A percentile compares a stretch with the other conserved stretches of the same genome.
Evolutionary conservation across 2,888 invertebrate genomes (phyloP).

Genomic region (Listrodromus nycthemerus): DNA sequence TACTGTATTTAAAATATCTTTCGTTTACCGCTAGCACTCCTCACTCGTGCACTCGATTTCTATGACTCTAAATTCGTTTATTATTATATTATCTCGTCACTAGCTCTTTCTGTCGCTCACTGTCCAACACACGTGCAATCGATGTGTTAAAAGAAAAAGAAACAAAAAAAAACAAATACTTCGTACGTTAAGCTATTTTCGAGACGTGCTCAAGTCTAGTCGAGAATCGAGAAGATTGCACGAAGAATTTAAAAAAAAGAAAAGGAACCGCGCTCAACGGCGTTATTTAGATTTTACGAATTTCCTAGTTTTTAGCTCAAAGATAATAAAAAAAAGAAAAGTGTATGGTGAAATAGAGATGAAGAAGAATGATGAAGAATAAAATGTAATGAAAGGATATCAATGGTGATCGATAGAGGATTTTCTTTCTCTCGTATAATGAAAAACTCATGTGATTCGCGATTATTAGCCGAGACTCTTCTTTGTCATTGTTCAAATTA

Average conservation of each 20-base stretch:
- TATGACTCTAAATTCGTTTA: slow-evolving; percentile 12
- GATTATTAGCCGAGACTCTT: slow-evolving; percentile 56
- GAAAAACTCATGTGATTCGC: slow-evolving; percentile 70
- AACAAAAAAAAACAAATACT: slow-evolving; percentile 36
- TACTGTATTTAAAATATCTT: slow-evolving; percentile 9
- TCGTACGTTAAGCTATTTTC: slow-evolving; percentile 58
- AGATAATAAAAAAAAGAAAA: slow-evolving; percentile 43
- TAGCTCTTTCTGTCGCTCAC: slow-evolving; percentile 52
- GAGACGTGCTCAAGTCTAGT: slow-evolving; percentile 65
- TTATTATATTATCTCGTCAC: slow-evolving; percentile 40
- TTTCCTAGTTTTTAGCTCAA: slow-evolving; percentile 66
- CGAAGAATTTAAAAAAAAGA: slow-evolving; percentile 34
- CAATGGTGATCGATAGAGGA: slow-evolving; percentile 41
- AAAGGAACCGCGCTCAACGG: slow-evolving; percentile 38
- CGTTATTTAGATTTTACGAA: slow-evolving; percentile 66
- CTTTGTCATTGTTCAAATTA: slow-evolving; percentile 58
- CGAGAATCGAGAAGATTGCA: slow-evolving; percentile 64
- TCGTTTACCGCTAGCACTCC: slow-evolving; percentile 12
- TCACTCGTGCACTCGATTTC: slow-evolving; percentile 31
- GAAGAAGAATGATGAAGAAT: slow-evolving; percentile 19
- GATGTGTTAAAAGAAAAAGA: slow-evolving; percentile 27
- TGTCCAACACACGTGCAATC: slow-evolving; percentile 38
- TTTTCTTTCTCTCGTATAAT: slow-evolving; percentile 57
- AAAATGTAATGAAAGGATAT: slow-evolving; percentile 18
- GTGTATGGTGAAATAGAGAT: background rate